Base-by-base conservation (phyloP, 1,140 invertebrate species). In the Metaphire vulgaris region DNA sequence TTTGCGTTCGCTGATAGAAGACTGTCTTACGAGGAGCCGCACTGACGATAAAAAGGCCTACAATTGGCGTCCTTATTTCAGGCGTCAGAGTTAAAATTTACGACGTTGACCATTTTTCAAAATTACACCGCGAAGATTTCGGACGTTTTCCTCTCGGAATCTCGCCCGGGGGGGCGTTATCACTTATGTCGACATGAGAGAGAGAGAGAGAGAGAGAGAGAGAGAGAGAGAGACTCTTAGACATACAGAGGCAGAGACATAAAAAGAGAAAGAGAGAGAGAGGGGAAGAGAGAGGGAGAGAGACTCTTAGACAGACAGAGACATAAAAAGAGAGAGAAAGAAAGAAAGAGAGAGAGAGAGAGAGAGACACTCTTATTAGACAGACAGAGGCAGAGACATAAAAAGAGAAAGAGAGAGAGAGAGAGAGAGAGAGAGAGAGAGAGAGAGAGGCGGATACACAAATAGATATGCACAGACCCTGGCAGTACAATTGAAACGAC, bases 191-290 rank as follows among this genome's bases (percentile, higher is more conserved):
- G n/a, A n/a, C n/a, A 21, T 12, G 41, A 56, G 41, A 56, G 41
- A 56, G 41, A 56, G 41, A 56, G 41, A 56, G 41, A 56, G 41
- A 56, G 41, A 56, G 41, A 56, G 41, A 56, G 41, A 56, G 41
- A 56, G 41, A 56, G 41, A 56, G 41, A 56, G 41, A 56, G 41
- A 56, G 41, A 56, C 6, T 12, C 6, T 12, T 6, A 56, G 41
- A 56, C 6, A 56, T 6, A 56, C 6, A 56, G 41, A 56, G 41
- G 21, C 6, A 56, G 41, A 56, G 6, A 56, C 6, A 56, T 6
- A 56, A 21, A 56, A 21, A 56, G 6, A 56, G 41, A 56, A 21
- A 56, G 41, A 56, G 41, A 56, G 41, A 56, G 41, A 56, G 41
- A 56, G 41, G 21, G 41, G 21, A 21, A 56, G 41, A 56, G 41